Evolutionary conservation across 2,888 invertebrate genomes (phyloP).

Genomic region (Drosophila planitibia): DNA sequence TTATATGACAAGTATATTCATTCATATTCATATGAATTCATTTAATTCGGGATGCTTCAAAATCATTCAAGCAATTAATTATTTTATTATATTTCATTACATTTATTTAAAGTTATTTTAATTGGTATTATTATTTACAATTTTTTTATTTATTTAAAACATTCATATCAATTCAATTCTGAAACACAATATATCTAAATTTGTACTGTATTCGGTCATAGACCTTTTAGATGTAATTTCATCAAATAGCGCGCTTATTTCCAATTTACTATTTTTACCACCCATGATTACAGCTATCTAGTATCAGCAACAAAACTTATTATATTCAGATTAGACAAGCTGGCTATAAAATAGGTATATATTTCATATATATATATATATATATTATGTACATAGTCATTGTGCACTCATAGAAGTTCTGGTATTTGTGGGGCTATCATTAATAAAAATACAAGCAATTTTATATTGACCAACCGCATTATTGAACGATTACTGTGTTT

Average conservation of each 20-base stretch:
- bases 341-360: not conserved
- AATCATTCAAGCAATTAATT: too few relatives aligned
- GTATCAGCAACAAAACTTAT: constrained; percentile 9
- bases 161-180: not conserved
- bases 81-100: too few relatives aligned
- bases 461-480: not conserved
- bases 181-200: too few relatives aligned
- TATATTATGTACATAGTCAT: constrained; percentile 5
- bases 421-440: not conserved
- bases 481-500: not conserved
- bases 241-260: not conserved
- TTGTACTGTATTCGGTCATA: constrained; percentile 5
- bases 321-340: constrained; percentile 19
- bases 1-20: not conserved
- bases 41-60: too few relatives aligned
- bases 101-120: too few relatives aligned
- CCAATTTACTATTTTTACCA: not conserved
- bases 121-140: too few relatives aligned
- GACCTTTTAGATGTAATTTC: not conserved
- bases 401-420: constrained; percentile 1
- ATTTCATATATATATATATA: not conserved
- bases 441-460: constrained; percentile 3
- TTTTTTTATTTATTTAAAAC: too few relatives aligned
- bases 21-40: not conserved
- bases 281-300: not conserved